Evolutionary conservation across 2,797 vertebrate species (phyloP).

Genomic region (Sternarchorhynchus goeldii): DNA sequence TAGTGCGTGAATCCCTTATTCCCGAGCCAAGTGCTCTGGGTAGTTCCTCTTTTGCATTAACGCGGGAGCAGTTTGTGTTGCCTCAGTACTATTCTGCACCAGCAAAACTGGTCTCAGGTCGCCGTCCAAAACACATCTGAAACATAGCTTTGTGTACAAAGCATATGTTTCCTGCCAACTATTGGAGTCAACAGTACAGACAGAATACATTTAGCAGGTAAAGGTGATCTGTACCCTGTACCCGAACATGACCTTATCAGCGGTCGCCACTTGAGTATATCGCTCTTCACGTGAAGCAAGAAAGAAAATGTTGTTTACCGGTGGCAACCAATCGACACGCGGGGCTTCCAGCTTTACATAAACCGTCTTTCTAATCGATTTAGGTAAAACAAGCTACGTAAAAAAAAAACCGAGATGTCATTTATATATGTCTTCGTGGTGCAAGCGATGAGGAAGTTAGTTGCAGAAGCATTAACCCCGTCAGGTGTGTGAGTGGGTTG

Average conservation of each 20-base stretch:
- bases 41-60: slow-evolving; percentile 1
- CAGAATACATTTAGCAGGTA: too few relatives aligned
- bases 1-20: slow-evolving; percentile 14
- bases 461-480: slow-evolving; percentile 2
- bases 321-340: neutral
- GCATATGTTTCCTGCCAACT: neutral
- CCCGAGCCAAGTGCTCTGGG: neutral
- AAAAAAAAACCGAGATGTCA: slow-evolving; percentile 21
- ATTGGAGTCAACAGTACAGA: too few relatives aligned
- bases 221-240: too few relatives aligned
- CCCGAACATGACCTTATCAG: neutral
- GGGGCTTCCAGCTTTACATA: neutral
- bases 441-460: slow-evolving; percentile 18
- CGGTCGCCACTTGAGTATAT: neutral
- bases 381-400: neutral
- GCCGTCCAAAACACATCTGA: slow-evolving; percentile 28
- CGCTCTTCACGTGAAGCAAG: neutral
- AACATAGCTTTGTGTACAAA: neutral
- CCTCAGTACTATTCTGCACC: too few relatives aligned
- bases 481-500: slow-evolving; percentile 34
- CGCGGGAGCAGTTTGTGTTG: too few relatives aligned
- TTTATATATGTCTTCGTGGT: neutral
- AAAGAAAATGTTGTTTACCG: slow-evolving; percentile 8
- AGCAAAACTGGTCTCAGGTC: neutral
- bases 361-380: neutral